These are phyloP conservation scores for Nasonia oneida DNA, from an alignment of 2,888 invertebrate species.

Conservation along the genomic window DNA sequence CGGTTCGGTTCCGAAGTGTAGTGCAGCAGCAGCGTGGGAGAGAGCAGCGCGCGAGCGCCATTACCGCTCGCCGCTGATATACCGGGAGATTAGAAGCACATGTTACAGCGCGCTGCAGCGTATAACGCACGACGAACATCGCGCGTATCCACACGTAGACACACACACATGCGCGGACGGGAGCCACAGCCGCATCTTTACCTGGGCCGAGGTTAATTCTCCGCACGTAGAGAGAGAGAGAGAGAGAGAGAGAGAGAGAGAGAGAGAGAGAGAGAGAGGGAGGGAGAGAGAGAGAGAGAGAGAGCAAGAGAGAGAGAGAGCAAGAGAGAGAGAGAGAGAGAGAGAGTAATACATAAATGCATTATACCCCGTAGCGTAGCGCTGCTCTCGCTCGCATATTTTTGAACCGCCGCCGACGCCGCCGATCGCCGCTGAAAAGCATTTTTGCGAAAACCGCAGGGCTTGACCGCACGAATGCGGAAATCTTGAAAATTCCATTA, in stretches of 20 bases:
- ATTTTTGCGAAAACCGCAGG: constrained; percentile 45
- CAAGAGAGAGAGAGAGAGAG: constrained; percentile 33
- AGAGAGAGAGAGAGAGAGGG: constrained; percentile 32
- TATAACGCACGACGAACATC: constrained; percentile 67
- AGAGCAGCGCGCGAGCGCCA: constrained; percentile 61
- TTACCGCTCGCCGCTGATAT: constrained; percentile 74
- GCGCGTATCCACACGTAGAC: constrained; percentile 60
- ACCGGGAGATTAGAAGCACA: constrained; percentile 76
- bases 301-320: neutral
- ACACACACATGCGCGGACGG: no score
- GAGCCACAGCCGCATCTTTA: constrained; percentile 39
- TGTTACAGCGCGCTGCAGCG: constrained; percentile 71
- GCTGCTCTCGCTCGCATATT: constrained; percentile 22
- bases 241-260: constrained; percentile 30
- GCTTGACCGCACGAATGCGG: constrained; percentile 54
- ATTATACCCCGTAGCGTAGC: constrained; percentile 61
- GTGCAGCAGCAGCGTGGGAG: neutral
- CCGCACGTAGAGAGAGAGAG: constrained; percentile 50
- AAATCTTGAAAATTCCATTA: constrained; percentile 60
- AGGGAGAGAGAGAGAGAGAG: constrained; percentile 30
- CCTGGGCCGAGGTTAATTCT: constrained; percentile 67
- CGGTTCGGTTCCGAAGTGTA: neutral
- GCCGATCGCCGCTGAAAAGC: constrained; percentile 28
- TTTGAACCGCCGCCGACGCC: constrained; percentile 1
- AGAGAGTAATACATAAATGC: constrained; percentile 66